phyloP scores from a whole-genome alignment of 2,113 vertebrate species.

The Odobenus rosmarus region DNA sequence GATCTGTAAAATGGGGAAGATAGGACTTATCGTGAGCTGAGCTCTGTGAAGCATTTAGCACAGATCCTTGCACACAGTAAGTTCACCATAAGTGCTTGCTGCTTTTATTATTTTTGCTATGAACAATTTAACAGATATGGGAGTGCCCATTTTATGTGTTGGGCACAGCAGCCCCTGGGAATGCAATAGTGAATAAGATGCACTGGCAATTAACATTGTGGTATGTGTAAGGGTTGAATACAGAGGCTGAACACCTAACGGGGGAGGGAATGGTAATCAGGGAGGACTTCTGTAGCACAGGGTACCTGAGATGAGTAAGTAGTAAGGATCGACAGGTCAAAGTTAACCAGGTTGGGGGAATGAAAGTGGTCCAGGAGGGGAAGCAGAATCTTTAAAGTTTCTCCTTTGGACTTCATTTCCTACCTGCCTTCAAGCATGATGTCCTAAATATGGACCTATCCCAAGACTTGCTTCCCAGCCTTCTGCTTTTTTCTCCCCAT shows the following conservation, averaged over 20 bases:
- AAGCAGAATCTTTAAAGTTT: not conserved
- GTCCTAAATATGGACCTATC: not conserved
- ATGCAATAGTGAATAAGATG: not conserved
- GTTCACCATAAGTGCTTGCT: not conserved
- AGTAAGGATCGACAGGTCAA: not conserved
- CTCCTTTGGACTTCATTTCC: not conserved
- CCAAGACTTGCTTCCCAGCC: not conserved
- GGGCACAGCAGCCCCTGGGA: not conserved
- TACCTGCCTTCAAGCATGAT: not conserved
- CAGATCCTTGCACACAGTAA: not conserved
- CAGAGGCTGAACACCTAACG: not conserved
- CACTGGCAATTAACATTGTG: not conserved
- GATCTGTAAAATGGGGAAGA: not conserved
- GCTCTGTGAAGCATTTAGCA: slow-evolving; percentile 9
- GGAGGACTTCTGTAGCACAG: not conserved
- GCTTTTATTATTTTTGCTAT: slow-evolving; percentile 23
- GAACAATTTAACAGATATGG: not conserved
- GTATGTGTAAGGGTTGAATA: not conserved
- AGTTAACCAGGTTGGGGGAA: not conserved
- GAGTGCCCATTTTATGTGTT: not conserved
- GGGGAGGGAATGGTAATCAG: not conserved
- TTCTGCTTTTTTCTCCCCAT: not conserved
- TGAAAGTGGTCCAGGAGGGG: not conserved
- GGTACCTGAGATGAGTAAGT: not conserved
- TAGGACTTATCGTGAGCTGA: not conserved